Percentiles rank a stretch among this genome's conserved stretches.
These are phyloP conservation scores for Chondrilla cf. caribensis DNA, from an alignment of 37 sponge, comb jelly and placozoan species.

Conservation along the genomic window DNA sequence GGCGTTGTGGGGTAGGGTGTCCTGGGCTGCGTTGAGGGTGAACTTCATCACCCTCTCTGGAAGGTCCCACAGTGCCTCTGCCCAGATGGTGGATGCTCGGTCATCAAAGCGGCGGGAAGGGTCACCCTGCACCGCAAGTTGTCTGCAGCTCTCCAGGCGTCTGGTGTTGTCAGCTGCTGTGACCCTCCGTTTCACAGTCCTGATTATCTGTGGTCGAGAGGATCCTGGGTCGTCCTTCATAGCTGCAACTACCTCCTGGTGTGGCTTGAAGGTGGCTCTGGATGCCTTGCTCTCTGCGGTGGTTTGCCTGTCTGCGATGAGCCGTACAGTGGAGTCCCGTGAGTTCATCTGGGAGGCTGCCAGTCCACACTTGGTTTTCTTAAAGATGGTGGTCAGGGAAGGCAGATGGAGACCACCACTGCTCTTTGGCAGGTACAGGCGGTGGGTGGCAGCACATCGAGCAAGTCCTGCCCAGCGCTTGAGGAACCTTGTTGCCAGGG, in stretches of 20 bases:
- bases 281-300: neutral
- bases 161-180: neutral
- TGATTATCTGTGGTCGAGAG: neutral
- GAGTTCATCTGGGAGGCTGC: slow-evolving; percentile 9
- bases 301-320: neutral
- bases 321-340: slow-evolving; percentile 5
- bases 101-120: neutral
- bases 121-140: neutral
- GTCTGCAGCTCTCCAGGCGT: neutral
- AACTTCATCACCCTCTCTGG: slow-evolving; percentile 2
- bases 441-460: neutral
- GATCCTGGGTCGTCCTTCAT: slow-evolving; percentile 20
- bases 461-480: slow-evolving; percentile 36
- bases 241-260: slow-evolving; percentile 1
- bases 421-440: slow-evolving; percentile 17
- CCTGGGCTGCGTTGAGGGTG: neutral
- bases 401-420: slow-evolving; percentile 32
- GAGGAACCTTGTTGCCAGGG: slow-evolving; percentile 26
- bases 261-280: neutral
- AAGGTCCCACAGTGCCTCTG: neutral
- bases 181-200: neutral
- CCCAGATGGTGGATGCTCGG: neutral
- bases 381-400: neutral
- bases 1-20: slow-evolving; percentile 43
- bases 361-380: neutral